Conservation (phyloP, 2,113 vertebrate genomes). For the Erythrolamprus reginae region DNA sequence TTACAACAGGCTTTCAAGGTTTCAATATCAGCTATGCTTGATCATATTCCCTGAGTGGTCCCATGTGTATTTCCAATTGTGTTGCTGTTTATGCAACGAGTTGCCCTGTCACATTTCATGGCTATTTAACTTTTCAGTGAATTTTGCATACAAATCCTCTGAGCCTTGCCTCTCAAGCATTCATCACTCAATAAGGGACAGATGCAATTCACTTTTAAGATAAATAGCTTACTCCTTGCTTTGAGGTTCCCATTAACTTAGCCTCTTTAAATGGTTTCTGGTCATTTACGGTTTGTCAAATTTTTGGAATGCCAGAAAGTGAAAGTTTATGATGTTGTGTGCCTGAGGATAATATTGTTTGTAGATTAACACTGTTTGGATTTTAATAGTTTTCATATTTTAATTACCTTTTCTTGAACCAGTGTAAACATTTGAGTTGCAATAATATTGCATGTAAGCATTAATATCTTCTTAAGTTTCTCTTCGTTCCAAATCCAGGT, state of each 20-base stretch:
- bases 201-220: constrained; percentile 36
- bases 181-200: constrained; percentile 57
- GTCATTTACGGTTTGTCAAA: not conserved
- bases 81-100: constrained; percentile 38
- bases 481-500: not conserved
- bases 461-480: not conserved
- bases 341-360: not conserved
- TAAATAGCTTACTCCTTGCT: constrained; percentile 24
- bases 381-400: not conserved
- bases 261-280: not conserved
- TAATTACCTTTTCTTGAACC: not conserved
- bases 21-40: constrained; percentile 45
- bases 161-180: constrained; percentile 20
- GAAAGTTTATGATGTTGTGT: not conserved
- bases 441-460: not conserved
- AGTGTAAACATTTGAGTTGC: not conserved
- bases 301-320: not conserved
- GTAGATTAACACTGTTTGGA: not conserved
- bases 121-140: constrained; percentile 35
- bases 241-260: constrained; percentile 1
- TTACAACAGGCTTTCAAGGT: constrained; percentile 56
- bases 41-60: constrained; percentile 43
- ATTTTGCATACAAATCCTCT: constrained; percentile 49
- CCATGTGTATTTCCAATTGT: constrained; percentile 57
- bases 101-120: constrained; percentile 33